Conservation (phyloP, 2,888 invertebrate genomes). For the Tuta absoluta region DNA sequence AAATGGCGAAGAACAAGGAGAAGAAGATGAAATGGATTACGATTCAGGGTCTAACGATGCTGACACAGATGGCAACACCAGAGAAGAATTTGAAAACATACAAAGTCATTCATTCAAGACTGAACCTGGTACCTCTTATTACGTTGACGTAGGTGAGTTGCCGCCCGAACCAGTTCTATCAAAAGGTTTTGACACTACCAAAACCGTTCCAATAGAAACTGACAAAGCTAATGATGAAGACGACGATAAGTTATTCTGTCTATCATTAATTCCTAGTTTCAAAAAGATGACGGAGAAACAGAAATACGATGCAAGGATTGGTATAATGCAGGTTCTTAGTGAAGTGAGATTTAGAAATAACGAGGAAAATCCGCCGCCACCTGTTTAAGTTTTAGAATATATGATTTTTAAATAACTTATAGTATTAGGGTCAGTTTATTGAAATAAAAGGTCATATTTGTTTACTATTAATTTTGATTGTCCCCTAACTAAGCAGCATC, state of each 20-base stretch:
- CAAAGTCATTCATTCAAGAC: conserved; percentile 26
- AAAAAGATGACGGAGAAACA: conserved; percentile 52
- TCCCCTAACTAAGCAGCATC: no score
- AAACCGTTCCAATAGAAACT: background rate
- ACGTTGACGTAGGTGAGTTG: background rate
- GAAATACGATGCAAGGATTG: conserved; percentile 60
- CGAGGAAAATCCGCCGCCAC: background rate
- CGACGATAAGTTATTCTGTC: conserved; percentile 58
- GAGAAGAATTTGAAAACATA: no score
- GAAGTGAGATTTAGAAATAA: conserved; percentile 39
- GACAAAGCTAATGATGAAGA: conserved; percentile 49
- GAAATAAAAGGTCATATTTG: no score
- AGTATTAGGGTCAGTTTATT: no score
- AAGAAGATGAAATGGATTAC: conserved; percentile 27
- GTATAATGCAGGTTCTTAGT: conserved; percentile 55
- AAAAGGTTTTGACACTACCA: background rate
- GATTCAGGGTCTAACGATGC: background rate
- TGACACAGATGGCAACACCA: background rate
- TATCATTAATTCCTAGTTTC: conserved; percentile 58
- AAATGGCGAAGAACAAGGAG: conserved; percentile 32
- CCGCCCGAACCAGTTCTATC: background rate
- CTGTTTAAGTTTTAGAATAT: background rate
- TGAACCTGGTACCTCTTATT: conserved; percentile 8
- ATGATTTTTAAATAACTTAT: no score
- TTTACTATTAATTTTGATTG: no score